Conservation (phyloP, 2,888 invertebrate species). For the Iphiclides podalirius region DNA sequence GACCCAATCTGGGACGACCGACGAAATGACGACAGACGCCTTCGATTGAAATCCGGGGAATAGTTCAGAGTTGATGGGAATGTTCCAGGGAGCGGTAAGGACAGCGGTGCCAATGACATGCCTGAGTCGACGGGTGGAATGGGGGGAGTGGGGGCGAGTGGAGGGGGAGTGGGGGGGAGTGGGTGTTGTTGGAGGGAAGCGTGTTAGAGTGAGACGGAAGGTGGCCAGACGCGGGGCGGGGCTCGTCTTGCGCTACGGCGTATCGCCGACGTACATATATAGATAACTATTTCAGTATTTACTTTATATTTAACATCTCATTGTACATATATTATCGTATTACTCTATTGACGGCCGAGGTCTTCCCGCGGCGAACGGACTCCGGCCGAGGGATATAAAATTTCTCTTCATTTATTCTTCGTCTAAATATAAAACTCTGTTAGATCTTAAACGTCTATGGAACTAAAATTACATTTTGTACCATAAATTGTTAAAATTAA, state of each 20-base stretch:
- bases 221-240: constrained; percentile 18
- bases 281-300: constrained; percentile 52
- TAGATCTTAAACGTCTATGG: constrained; percentile 69
- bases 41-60: too few relatives aligned
- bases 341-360: constrained; percentile 40
- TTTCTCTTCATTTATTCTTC: constrained; percentile 47
- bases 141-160: not conserved
- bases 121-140: too few relatives aligned
- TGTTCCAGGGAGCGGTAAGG: too few relatives aligned
- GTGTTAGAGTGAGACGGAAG: constrained; percentile 2
- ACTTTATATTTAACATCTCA: constrained; percentile 46
- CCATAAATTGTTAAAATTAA: constrained; percentile 71
- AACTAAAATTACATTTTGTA: constrained; percentile 77
- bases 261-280: constrained; percentile 49
- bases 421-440: constrained; percentile 73
- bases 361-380: constrained; percentile 18
- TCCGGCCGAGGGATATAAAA: constrained; percentile 41
- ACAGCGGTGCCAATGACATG: too few relatives aligned
- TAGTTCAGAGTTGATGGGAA: not conserved
- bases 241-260: constrained; percentile 41
- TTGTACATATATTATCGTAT: constrained; percentile 39
- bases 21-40: too few relatives aligned
- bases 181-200: too few relatives aligned
- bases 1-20: too few relatives aligned
- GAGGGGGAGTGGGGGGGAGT: too few relatives aligned